A percentile compares a stretch with the other conserved stretches of the same genome.
phyloP scores from a whole-genome alignment of 2,113 vertebrate genomes.

The Channa argus region DNA sequence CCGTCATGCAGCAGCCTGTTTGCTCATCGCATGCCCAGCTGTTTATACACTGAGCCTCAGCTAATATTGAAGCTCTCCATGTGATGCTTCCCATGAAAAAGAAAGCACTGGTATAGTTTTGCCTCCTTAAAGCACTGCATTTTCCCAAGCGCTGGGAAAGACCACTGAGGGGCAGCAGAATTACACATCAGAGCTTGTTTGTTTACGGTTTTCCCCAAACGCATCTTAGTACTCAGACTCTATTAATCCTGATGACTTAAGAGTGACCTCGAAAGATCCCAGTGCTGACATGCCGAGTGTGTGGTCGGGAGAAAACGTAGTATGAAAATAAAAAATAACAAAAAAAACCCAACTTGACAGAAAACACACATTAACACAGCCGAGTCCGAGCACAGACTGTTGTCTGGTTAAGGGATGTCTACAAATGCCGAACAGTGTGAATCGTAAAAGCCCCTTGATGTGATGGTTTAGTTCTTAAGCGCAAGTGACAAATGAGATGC shows the following conservation, averaged over 20 bases:
- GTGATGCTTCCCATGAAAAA: constrained; percentile 44
- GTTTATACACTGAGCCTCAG: constrained; percentile 47
- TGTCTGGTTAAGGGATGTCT: constrained; percentile 37
- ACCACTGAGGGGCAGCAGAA: constrained; percentile 77
- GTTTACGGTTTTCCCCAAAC: constrained; percentile 21
- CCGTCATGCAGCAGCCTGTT: constrained; percentile 48
- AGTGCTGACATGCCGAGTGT: constrained; percentile 20
- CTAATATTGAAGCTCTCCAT: constrained; percentile 60
- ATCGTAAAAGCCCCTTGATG: constrained; percentile 19
- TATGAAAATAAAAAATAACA: constrained; percentile 3
- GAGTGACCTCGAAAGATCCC: constrained; percentile 57
- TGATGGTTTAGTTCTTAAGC: constrained; percentile 9
- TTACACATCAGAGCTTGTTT: constrained; percentile 46
- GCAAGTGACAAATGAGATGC: constrained; percentile 1
- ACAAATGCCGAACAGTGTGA: constrained; percentile 10
- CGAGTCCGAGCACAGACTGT: background rate
- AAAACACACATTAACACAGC: background rate
- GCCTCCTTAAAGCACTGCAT: background rate
- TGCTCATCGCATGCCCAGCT: constrained; percentile 50
- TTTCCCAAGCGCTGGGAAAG: constrained; percentile 19
- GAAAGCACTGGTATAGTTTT: constrained; percentile 1
- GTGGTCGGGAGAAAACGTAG: constrained; percentile 9
- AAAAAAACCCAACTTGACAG: constrained; percentile 17
- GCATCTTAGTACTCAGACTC: constrained; percentile 37
- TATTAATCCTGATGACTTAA: constrained; percentile 65